Base-by-base conservation (phyloP, 2,797 vertebrate species). In the Hemitrygon akajei region DNA sequence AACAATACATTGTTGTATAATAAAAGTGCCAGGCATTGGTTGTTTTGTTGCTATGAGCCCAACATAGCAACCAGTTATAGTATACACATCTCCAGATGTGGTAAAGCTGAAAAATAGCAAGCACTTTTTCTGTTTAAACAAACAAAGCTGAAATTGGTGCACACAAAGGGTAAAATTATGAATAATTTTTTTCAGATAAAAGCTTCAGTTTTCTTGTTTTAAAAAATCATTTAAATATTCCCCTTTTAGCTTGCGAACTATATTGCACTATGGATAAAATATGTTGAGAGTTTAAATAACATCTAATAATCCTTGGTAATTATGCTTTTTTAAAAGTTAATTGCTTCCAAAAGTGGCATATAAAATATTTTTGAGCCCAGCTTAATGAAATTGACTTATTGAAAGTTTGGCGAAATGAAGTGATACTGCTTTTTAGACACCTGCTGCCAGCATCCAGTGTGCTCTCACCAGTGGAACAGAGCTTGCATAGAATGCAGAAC, bases 51-150 rank as follows among this genome's bases (percentile, higher is more conserved):
- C 91, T 93, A 56, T 76, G 91, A 34, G 16, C 91, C 47, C 71
- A 76, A 93, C 91, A 56, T 58, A 93, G 91, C 73, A 75, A 73
- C 91, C 86, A 89, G n/a, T 69, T 89, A 89, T 30, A 89, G 63
- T 34, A 40, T 69, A 37, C 63, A 69, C 34, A 89, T 89, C 60
- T 89, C 86, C 86, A 89, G 86, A 89, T 89, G 86, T 69, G n/a
- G n/a, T 89, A 66, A 66, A 69, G n/a, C 63, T 37, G 60, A 37
- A 89, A 37, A 63, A 87, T 58, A 87, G 60, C n/a, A 69, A 37
- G 60, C 86, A 34, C 60, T 66, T 69, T 89, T 16, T 89, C 86
- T 69, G 63, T 66, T 37, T 69, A 89, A 69, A 89, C n/a, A 69
- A 89, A 89, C 14, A 71, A n/a, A 37, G 11, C 66, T 86, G 86